Evolutionary conservation across 2,888 invertebrate genomes (phyloP).

Genomic region (Trachelus tabidus): DNA sequence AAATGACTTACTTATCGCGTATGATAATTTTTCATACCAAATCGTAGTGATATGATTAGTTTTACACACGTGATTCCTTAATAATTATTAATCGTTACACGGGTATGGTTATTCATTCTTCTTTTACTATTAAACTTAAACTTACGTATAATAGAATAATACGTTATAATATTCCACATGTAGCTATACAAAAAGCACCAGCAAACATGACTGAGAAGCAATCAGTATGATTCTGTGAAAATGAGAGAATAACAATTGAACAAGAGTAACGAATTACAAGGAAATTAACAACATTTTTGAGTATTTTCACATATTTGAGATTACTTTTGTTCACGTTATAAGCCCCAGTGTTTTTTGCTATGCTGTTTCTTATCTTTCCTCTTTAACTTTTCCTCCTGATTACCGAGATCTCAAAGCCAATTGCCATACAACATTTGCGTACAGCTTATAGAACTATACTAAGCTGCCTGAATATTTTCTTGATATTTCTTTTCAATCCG

Average conservation of each 20-base stretch:
- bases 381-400: neutral
- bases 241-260: neutral
- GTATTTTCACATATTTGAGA: neutral
- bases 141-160: neutral
- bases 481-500: neutral
- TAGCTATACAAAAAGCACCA: constrained; percentile 47
- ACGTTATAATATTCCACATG: constrained; percentile 36
- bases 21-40: neutral
- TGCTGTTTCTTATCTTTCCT: neutral
- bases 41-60: constrained; percentile 42
- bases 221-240: constrained; percentile 21
- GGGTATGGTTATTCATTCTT: neutral
- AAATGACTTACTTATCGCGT: neutral
- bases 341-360: neutral
- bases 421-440: neutral
- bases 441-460: neutral
- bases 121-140: neutral
- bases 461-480: neutral
- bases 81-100: neutral
- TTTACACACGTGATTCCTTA: constrained; percentile 23
- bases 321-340: neutral
- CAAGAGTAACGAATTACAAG: constrained; percentile 17
- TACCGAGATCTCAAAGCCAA: neutral
- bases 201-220: constrained; percentile 35
- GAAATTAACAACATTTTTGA: neutral